A percentile compares a stretch with the other conserved stretches of the same genome.
Conservation (phyloP, 2,113 vertebrate species). For the Rhagologus leucostigma region DNA sequence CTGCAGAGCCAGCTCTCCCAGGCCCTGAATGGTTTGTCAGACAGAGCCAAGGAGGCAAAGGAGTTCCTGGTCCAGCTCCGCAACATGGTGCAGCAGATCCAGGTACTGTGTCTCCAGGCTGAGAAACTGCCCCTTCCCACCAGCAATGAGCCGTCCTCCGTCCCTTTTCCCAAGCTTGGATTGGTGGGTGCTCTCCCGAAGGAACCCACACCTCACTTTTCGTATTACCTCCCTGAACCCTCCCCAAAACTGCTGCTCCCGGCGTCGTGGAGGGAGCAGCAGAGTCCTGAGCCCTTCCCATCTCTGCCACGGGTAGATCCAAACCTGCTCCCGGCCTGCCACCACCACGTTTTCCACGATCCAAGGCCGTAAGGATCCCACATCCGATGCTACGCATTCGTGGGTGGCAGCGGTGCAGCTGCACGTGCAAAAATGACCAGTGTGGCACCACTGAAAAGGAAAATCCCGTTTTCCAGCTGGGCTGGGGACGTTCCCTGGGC, state of each 20-base stretch:
- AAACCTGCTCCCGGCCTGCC: not conserved
- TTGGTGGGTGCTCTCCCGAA: not conserved
- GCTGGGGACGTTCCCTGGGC: fast-evolving
- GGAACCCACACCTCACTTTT: not conserved
- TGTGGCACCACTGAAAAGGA: too few relatives aligned
- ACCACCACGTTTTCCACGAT: fast-evolving
- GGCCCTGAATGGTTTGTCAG: conserved; percentile 91
- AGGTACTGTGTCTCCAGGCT: conserved; percentile 72
- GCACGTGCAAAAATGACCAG: fast-evolving
- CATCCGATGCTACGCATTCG: fast-evolving
- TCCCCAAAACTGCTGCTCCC: not conserved
- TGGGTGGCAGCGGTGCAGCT: not conserved
- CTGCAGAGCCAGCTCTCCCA: conserved; percentile 94
- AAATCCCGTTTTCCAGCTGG: not conserved
- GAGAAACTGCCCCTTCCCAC: not conserved
- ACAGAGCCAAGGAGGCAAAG: conserved; percentile 95
- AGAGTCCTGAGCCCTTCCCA: not conserved
- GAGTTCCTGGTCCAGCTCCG: conserved; percentile 95
- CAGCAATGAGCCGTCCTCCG: not conserved
- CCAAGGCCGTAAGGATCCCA: fast-evolving
- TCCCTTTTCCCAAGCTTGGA: not conserved
- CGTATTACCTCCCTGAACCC: fast-evolving
- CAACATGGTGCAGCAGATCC: conserved; percentile 96
- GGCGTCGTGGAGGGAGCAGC: not conserved
- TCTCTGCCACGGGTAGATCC: not conserved